Evolutionary conservation across 2,797 vertebrate genomes (phyloP), one percentile per base, ranked within the genome.

Genomic region (Miopithecus talapoin): DNA sequence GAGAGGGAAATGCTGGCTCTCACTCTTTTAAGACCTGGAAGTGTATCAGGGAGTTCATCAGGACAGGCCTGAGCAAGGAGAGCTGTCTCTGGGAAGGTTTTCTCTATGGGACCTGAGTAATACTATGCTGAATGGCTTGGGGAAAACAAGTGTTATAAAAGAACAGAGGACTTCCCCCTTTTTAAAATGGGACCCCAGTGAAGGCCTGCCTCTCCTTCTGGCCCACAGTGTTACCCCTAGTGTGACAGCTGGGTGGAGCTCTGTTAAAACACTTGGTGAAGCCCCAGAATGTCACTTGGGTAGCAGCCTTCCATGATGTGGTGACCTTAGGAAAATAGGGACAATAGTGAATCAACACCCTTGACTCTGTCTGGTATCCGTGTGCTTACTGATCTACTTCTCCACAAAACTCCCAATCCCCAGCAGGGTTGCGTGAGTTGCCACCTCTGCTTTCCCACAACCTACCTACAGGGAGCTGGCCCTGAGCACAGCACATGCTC

Each of bases 321-420:
- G 39, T 57, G 81, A 5, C 72, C 89, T 78, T 33, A 81, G 78
- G 79, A 43, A 94, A 94, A 64, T 11, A 53, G 1, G 41, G 46
- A 55, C 0, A 24, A 24, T 1, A 7, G 22, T 26, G 10, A 85
- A 17, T 7, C 1, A 4, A 19, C 11, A 41, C 19, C 30, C 10
- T 4, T 21, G 53, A 30, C 53, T 36, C 46, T 57, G 26, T n/a
- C 53, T 70, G 5, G 8, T 2, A 39, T 41, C 74, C 39, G 1
- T 4, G 1, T 41, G 43, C n/a, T 86, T 61, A 14, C 28, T 5
- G 28, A 79, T 13, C 48, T n/a, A 36, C 70, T 59, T 70, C 53
- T 16, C 36, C 55, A 78, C 80, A 92, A 36, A 59, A 16, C 68
- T 41, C 17, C 4, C 36, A 16, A 17, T 36, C 24, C 68, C 61